Percentiles rank a stretch among this genome's conserved stretches.
phyloP scores from a whole-genome alignment of 2,113 vertebrate genomes.

The Heterocephalus glaber region DNA sequence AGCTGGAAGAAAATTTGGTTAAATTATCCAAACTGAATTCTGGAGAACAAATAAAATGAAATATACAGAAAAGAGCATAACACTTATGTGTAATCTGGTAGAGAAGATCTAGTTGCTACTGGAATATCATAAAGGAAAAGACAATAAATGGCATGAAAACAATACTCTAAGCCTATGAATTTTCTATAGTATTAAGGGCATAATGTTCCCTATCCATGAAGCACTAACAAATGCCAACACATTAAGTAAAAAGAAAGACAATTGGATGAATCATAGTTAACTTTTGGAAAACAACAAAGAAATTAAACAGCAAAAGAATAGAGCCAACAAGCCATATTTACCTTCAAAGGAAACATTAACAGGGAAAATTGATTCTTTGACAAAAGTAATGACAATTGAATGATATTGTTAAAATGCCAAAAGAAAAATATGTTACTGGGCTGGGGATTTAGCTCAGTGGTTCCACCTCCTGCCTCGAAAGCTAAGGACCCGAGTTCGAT shows the following conservation, averaged over 20 bases:
- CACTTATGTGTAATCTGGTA: not conserved
- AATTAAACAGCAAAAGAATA: not conserved
- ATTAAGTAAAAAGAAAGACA: not conserved
- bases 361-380: not conserved
- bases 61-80: not conserved
- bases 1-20: not conserved
- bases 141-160: not conserved
- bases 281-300: not conserved
- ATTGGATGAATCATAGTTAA: not conserved
- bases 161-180: not conserved
- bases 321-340: not conserved
- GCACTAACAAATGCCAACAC: not conserved
- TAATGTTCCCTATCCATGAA: not conserved
- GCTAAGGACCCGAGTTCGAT: too few relatives aligned
- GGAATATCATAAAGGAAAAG: not conserved
- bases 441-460: too few relatives aligned
- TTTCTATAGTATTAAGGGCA: slow-evolving; percentile 4
- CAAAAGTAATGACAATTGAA: not conserved
- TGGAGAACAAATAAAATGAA: not conserved
- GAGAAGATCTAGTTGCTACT: not conserved
- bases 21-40: not conserved
- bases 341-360: not conserved
- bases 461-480: too few relatives aligned
- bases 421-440: not conserved
- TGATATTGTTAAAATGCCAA: not conserved